Percentiles rank a stretch among this genome's conserved stretches.
phyloP scores from a whole-genome alignment of 2,113 vertebrate genomes.

The Himantopus leucocephalus region DNA sequence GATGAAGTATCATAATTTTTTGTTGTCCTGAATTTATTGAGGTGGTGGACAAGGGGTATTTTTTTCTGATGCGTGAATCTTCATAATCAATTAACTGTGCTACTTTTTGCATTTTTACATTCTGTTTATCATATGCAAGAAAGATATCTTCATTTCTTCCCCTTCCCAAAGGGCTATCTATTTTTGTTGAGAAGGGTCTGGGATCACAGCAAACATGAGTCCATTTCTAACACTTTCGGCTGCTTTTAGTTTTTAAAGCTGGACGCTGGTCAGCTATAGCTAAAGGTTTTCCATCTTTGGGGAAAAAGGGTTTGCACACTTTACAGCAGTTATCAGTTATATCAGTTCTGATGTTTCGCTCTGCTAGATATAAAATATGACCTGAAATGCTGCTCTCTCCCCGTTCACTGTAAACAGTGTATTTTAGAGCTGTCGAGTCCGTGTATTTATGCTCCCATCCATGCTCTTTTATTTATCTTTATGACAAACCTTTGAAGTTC shows the following conservation, averaged over 20 bases:
- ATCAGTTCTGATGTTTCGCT: conserved; percentile 57
- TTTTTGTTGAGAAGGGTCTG: background rate
- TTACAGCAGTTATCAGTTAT: conserved; percentile 66
- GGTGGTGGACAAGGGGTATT: background rate
- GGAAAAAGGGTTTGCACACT: conserved; percentile 35
- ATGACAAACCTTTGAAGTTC: conserved; percentile 66
- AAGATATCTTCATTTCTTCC: background rate
- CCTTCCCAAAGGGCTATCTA: background rate
- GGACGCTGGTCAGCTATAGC: background rate
- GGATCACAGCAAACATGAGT: background rate
- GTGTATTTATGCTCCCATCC: conserved; percentile 69
- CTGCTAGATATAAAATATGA: conserved; percentile 61
- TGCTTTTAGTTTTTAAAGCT: conserved; percentile 22
- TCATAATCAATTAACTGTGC: background rate
- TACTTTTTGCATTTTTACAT: background rate
- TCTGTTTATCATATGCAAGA: background rate
- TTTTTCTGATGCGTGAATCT: background rate
- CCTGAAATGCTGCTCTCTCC: conserved; percentile 58
- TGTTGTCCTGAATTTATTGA: background rate
- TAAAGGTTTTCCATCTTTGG: conserved; percentile 53
- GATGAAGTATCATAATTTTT: background rate
- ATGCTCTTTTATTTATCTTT: conserved; percentile 76
- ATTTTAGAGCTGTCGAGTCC: conserved; percentile 68
- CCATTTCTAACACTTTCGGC: background rate
- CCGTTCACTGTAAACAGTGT: conserved; percentile 71